Conservation (phyloP, 2,113 vertebrate species). For the Pluvialis apricaria region DNA sequence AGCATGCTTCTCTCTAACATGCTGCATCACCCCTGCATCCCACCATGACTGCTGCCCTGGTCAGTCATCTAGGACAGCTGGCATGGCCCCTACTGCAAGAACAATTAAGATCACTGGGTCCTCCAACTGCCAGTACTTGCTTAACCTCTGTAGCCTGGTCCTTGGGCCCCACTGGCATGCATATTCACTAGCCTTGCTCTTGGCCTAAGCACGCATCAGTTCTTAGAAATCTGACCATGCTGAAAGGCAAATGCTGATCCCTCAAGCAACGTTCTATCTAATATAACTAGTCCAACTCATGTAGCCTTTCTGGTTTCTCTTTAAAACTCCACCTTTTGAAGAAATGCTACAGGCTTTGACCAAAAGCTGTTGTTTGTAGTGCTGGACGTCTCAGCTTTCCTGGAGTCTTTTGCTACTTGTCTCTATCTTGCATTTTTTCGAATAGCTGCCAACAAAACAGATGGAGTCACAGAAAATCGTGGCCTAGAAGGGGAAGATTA, state of each 20-base stretch:
- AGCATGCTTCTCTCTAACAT: fast-evolving
- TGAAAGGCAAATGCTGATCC: not conserved
- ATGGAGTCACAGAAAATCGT: not conserved
- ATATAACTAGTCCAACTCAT: not conserved
- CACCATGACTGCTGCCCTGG: not conserved
- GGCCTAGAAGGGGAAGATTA: not conserved
- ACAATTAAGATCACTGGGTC: not conserved
- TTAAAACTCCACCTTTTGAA: not conserved
- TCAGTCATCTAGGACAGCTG: not conserved
- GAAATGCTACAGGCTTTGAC: not conserved
- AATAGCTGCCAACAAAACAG: not conserved
- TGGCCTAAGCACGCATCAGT: not conserved
- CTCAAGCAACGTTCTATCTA: not conserved
- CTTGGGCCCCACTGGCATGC: not conserved
- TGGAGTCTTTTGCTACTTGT: not conserved
- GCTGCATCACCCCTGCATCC: not conserved
- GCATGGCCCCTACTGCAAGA: not conserved
- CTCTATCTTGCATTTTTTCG: not conserved
- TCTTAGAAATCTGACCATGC: not conserved
- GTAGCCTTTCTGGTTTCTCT: not conserved
- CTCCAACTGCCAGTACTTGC: not conserved
- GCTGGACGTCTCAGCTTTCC: not conserved
- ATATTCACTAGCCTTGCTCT: not conserved
- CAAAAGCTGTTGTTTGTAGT: not conserved
- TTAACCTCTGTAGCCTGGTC: not conserved